Evolutionary conservation across 2,113 vertebrate species (phyloP), one percentile per base, ranked within the genome.

Genomic region (Lophura nycthemera): DNA sequence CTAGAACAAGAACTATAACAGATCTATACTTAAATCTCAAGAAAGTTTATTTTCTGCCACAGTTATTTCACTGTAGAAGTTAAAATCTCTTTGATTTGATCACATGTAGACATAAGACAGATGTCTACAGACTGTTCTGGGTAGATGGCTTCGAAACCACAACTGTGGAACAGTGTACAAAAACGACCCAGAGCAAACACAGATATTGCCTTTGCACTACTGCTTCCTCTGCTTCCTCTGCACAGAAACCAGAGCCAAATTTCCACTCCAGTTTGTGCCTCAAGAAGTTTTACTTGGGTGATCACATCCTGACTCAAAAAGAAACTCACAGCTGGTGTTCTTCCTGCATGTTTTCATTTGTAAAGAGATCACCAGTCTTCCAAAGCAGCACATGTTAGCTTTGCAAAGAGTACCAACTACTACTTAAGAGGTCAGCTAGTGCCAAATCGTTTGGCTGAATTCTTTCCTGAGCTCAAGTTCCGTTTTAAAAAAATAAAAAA

Each of bases 121-220:
- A 70, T 75, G 45, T 36, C 60, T 86, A 21, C 52, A 73, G 38
- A 60, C 14, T 59, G 50, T 42, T 86, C 86, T 76, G 70, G 45
- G 47, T 45, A 24, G 54, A 61, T 73, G 36, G 32, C 11, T 83
- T 50, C 22, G 40, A 92, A 93, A 75, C 7, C 0, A 0, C 65
- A 81, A 47, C 64, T 83, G 71, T 2, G 0, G 29, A 52, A 60
- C 18, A 0, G 0, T 1, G 1, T 25, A 30, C 32, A 71, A 45
- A 69, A 48, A 79, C 56, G 66, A 72, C 29, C 36, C 19, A 32
- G 29, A 78, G 57, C 0, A 0, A 71, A 74, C 32, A 66, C 15
- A 17, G 66, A 66, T 42, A n/a, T 77, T 92, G 84, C 56, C 22
- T 67, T 74, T 15, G 5, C 42, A 43, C 42, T 43, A 43, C 63